Evolutionary conservation across 1,140 invertebrate genomes (phyloP), one percentile per base, ranked within the genome.

Genomic region (Drosophila melanica): DNA sequence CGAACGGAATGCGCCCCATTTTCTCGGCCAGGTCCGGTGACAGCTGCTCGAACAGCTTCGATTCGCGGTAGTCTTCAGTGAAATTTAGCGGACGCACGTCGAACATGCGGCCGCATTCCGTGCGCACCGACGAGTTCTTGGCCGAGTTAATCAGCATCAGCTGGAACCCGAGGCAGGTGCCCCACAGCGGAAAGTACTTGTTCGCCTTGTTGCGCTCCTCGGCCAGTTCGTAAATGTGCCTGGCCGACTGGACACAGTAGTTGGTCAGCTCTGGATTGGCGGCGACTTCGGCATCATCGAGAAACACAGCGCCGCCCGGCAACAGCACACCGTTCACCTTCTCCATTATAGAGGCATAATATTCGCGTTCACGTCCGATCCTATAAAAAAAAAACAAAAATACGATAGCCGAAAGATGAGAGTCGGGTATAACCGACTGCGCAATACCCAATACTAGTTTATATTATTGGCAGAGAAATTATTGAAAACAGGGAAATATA

Each of bases 151-250:
- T 95, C 12, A 95, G 93, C 23, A 98, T 90, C 16, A 97, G 89
- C 91, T 98, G 96, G 87, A 98, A 97, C 12, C 97, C 97, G 7
- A 98, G 93, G 90, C 98, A 98, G 4, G 96, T 98, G 2, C 97
- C 97, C 93, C 97, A 96, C 20, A 98, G 90, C 0, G 97, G 97
- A 86, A 98, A 98, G 80, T 95, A 95, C 65, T 95, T 94, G 1
- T 95, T 95, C 0, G 92, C 90, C 7, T 94, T 78, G 93, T 95
- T 97, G 10, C 95, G 97, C 14, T 95, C 90, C 75, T 94, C 77
- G 39, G 94, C 91, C 47, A 95, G 93, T n/a, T 95, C 93, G 67
- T 92, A 94, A 57, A 98, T 94, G 44, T 27, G 51, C 79, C 92
- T 81, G 95, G 95, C 66, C 94, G 90, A 92, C 64, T 93, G 90